These are phyloP conservation scores for Portevinia maculata DNA, from an alignment of 2,888 invertebrate species.

Conservation along the genomic window DNA sequence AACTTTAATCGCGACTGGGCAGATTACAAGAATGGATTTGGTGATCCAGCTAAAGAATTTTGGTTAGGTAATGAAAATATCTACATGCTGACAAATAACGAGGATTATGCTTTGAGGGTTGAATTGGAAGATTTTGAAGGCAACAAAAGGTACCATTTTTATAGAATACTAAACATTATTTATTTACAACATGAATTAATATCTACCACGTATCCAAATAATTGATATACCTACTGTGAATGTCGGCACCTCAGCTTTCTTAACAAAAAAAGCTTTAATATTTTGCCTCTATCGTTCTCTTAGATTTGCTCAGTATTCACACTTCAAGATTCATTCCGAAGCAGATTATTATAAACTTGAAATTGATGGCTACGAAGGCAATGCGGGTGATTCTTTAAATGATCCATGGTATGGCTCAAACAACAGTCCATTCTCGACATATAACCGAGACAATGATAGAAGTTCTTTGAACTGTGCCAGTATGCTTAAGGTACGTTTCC, in stretches of 20 bases:
- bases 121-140: conserved; percentile 97
- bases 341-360: conserved; percentile 95
- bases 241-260: no score
- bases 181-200: neutral
- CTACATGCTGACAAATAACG: conserved; percentile 95
- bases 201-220: no score
- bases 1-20: conserved; percentile 96
- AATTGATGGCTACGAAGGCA: conserved; percentile 95
- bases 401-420: conserved; percentile 97
- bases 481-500: conserved; percentile 88
- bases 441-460: conserved; percentile 95
- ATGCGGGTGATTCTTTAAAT: conserved; percentile 94
- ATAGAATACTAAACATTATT: neutral
- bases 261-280: no score
- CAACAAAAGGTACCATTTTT: conserved; percentile 88
- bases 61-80: conserved; percentile 97
- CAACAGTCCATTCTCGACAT: conserved; percentile 96
- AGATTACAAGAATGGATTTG: conserved; percentile 96
- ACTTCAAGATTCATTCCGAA: conserved; percentile 96
- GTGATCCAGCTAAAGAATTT: conserved; percentile 94
- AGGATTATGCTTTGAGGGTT: conserved; percentile 93
- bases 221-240: no score
- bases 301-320: conserved; percentile 94
- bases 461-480: conserved; percentile 96
- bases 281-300: conserved; percentile 74